Conservation (phyloP, 2,113 vertebrate genomes). For the Synchiropus splendidus region DNA sequence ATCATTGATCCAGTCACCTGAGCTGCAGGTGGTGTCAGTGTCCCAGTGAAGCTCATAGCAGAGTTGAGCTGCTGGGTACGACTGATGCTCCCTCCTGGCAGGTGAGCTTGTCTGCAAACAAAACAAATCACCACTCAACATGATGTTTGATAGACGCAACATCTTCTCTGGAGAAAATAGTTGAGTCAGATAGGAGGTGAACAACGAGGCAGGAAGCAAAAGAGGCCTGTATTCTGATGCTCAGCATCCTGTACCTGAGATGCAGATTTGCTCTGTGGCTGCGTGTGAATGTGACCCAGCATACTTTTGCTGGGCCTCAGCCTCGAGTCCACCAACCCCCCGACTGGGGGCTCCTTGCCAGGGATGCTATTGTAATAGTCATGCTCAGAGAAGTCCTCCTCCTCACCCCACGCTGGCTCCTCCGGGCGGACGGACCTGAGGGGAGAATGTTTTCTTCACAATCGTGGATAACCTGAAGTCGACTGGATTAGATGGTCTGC, state of each 20-base stretch:
- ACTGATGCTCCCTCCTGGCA: constrained; percentile 58
- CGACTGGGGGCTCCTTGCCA: constrained; percentile 85
- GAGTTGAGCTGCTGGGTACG: constrained; percentile 52
- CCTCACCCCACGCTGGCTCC: constrained; percentile 77
- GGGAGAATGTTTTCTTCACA: neutral
- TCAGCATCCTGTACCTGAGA: constrained; percentile 59
- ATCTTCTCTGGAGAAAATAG: neutral
- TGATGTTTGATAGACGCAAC: constrained; percentile 2
- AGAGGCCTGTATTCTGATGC: too few relatives aligned
- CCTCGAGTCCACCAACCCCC: constrained; percentile 84
- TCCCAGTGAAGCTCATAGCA: constrained; percentile 79
- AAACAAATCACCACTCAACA: neutral
- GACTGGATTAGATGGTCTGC: too few relatives aligned
- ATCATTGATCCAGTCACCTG: constrained; percentile 46
- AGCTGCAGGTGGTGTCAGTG: constrained; percentile 51
- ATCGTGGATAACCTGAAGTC: too few relatives aligned
- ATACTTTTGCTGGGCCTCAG: constrained; percentile 45
- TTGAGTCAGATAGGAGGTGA: too few relatives aligned
- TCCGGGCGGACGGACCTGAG: constrained; percentile 68
- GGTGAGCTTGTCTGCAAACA: constrained; percentile 61
- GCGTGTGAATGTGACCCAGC: constrained; percentile 60
- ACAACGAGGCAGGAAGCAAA: too few relatives aligned
- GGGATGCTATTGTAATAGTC: constrained; percentile 97
- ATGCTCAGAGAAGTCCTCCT: constrained; percentile 71
- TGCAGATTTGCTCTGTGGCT: constrained; percentile 50